Percentiles rank a stretch among this genome's conserved stretches.
phyloP scores from a whole-genome alignment of 2,797 vertebrate genomes.

The Neosilurus mollespiculum region DNA sequence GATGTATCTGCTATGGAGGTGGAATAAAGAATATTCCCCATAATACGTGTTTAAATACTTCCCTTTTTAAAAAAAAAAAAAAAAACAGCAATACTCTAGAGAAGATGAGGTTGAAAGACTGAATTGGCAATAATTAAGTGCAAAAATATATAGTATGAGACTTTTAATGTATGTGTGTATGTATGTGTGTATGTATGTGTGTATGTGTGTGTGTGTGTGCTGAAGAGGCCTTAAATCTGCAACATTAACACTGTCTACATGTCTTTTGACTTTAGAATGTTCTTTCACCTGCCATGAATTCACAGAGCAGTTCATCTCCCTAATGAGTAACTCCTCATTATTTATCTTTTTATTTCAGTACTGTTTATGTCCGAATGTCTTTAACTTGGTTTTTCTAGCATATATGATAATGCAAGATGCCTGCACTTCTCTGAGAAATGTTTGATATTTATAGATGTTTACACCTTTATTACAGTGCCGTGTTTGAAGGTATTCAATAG shows the following conservation, averaged over 20 bases:
- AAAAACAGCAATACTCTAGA: conserved; percentile 7
- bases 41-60: no score
- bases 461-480: conserved; percentile 59
- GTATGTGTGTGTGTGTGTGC: neutral
- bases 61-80: no score
- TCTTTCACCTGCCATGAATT: neutral
- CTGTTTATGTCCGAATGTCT: conserved; percentile 46
- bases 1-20: conserved; percentile 82
- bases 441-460: conserved; percentile 70
- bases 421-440: conserved; percentile 45
- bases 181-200: neutral
- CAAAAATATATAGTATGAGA: neutral
- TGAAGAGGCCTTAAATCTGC: conserved; percentile 24
- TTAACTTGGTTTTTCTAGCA: conserved; percentile 44
- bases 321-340: neutral
- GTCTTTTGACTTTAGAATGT: conserved; percentile 6
- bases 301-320: neutral
- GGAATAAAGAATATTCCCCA: conserved; percentile 72
- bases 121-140: neutral
- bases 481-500: conserved; percentile 54
- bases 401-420: conserved; percentile 47
- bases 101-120: neutral
- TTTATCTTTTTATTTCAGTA: neutral
- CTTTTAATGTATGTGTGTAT: neutral
- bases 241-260: conserved; percentile 39